phyloP scores from a whole-genome alignment of 2,888 invertebrate genomes.

The Listrodromus nycthemerus region DNA sequence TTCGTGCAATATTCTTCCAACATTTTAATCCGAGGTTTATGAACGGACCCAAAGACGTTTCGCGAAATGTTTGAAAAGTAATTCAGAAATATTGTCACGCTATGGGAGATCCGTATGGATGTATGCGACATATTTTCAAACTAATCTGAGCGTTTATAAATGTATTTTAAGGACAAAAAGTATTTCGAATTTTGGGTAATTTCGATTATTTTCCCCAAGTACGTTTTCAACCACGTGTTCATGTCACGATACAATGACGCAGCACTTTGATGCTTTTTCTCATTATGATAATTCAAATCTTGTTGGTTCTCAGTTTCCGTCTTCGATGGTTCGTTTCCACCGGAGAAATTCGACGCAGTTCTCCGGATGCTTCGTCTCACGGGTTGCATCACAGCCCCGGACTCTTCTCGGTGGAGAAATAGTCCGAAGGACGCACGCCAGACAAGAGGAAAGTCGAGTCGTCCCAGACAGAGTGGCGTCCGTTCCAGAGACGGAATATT shows the following conservation, averaged over 20 bases:
- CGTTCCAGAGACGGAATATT: slow-evolving; percentile 32
- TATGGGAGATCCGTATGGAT: too few species aligned
- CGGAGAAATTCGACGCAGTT: neutral
- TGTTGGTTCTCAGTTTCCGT: neutral
- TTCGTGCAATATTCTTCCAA: too few species aligned
- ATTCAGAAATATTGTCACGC: too few species aligned
- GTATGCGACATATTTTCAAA: too few species aligned
- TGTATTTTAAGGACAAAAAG: too few species aligned
- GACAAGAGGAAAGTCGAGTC: slow-evolving; percentile 9
- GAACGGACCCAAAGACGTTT: too few species aligned
- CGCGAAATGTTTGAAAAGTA: too few species aligned
- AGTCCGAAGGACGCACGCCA: slow-evolving; percentile 19
- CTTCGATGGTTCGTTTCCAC: neutral
- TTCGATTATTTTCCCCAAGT: neutral
- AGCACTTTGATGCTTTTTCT: neutral
- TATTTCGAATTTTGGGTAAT: too few species aligned
- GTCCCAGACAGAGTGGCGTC: slow-evolving; percentile 58
- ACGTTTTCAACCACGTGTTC: neutral
- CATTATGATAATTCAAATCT: neutral
- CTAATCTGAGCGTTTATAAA: too few species aligned
- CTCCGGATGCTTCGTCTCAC: neutral
- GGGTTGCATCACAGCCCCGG: slow-evolving; percentile 28
- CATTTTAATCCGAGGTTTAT: too few species aligned
- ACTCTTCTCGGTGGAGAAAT: slow-evolving; percentile 24
- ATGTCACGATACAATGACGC: neutral